Base-by-base conservation (phyloP, 1,140 invertebrate species). In the Listronotus bonariensis region DNA sequence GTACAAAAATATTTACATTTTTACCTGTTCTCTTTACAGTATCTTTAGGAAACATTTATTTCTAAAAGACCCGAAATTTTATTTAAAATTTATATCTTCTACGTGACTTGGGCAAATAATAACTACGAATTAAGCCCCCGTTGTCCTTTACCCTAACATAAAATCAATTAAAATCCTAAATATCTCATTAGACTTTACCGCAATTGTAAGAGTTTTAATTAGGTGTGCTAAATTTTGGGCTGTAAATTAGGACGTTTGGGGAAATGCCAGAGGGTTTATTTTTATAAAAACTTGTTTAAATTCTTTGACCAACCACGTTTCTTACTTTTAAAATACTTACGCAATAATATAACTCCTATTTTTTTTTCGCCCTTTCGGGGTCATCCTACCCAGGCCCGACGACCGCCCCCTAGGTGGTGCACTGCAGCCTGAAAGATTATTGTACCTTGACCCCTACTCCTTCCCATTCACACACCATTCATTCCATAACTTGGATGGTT, bases 171-270 rank as follows among this genome's bases (percentile, higher is more conserved):
- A 43, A 63, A 53, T 46, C 17, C 55, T 63, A 38, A 55, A 48
- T 63, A 63, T 17, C 53, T 63, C 60, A 63, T 63, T 63, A 63
- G 60, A 55, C 60, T 63, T 54, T 54, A 63, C 55, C 60, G 60
- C 42, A 63, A 63, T 63, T 63, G 55, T 63, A 63, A n/a, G 55
- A 46, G 60, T 63, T 54, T 63, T 49, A 63, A 56, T 55, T 63
- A 52, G 36, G 34, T 42, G 52, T 18, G 59, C 51, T 52, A 52
- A 61, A 61, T 46, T 61, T 61, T 11, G 31, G 38, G 59, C 42
- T 52, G 42, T 61, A 42, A 61, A 61, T 60, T 49, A 60, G 45
- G n/a, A 17, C n/a, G 57, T 60, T 60, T 26, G 20, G 5, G 20
- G 20, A 26, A 26, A 26, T 26, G 1, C 20, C 20, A 26, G 5